Conservation (phyloP, 2,797 vertebrate species). For the Anguilla anguilla region DNA sequence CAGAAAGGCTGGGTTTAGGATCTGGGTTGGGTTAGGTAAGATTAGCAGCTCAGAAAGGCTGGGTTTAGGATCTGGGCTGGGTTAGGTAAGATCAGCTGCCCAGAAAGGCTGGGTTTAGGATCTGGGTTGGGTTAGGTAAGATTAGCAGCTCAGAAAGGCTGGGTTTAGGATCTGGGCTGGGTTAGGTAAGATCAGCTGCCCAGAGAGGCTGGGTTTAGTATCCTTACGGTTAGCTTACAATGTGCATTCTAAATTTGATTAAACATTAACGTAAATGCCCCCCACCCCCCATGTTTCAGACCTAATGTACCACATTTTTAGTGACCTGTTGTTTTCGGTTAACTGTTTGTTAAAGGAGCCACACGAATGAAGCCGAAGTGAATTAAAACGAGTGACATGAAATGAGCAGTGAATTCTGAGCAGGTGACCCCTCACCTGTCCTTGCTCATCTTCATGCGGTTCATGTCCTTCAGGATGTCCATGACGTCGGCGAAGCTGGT, state of each 20-base stretch:
- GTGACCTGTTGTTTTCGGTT: too few relatives aligned
- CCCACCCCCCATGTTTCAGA: too few relatives aligned
- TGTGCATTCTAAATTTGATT: too few relatives aligned
- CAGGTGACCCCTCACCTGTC: constrained; percentile 77
- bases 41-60: background rate
- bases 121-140: too few relatives aligned
- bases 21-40: too few relatives aligned
- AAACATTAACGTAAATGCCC: too few relatives aligned
- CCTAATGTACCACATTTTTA: too few relatives aligned
- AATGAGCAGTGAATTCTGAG: background rate
- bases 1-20: background rate
- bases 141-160: too few relatives aligned
- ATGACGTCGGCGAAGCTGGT: constrained; percentile 98
- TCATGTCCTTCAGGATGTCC: constrained; percentile 98
- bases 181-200: background rate
- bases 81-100: too few relatives aligned
- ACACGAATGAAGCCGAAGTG: background rate
- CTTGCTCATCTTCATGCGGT: constrained; percentile 96
- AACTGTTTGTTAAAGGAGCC: background rate
- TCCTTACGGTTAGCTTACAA: too few relatives aligned
- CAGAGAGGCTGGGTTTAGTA: too few relatives aligned
- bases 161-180: background rate
- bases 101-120: too few relatives aligned
- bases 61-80: background rate
- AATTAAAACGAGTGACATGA: background rate